Percentiles rank a stretch among this genome's conserved stretches.
Conservation (phyloP, 2,888 invertebrate genomes). For the Trichopria drosophilae region DNA sequence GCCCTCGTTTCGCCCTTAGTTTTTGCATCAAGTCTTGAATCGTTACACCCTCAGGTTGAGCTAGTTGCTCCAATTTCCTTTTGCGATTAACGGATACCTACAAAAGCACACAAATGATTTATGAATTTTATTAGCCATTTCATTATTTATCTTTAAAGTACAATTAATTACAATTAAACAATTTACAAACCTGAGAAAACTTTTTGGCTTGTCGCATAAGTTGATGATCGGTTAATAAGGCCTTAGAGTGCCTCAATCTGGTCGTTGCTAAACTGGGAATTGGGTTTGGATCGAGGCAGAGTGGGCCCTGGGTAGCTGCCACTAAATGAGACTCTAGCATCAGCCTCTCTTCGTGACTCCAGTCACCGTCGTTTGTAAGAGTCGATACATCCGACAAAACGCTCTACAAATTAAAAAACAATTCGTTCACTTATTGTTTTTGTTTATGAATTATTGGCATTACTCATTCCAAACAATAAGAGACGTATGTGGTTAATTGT, state of each 20-base stretch:
- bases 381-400: slow-evolving; percentile 57
- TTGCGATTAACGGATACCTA: slow-evolving; percentile 81
- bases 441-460: not conserved
- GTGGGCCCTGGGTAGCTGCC: slow-evolving; percentile 80
- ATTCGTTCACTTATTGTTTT: not conserved
- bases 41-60: slow-evolving; percentile 78
- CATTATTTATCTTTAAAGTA: slow-evolving; percentile 10
- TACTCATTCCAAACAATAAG: no score
- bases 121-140: not conserved
- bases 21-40: slow-evolving; percentile 68
- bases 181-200: slow-evolving; percentile 70
- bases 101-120: not conserved
- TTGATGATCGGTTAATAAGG: slow-evolving; percentile 74
- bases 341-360: slow-evolving; percentile 77
- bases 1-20: slow-evolving; percentile 52
- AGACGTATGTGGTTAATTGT: no score
- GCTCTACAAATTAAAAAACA: slow-evolving; percentile 39
- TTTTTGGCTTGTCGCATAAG: slow-evolving; percentile 75
- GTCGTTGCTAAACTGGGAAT: slow-evolving; percentile 77
- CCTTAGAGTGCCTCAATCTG: slow-evolving; percentile 72
- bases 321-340: slow-evolving; percentile 83
- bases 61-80: slow-evolving; percentile 82
- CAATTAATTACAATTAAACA: slow-evolving; percentile 22
- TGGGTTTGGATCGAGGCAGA: slow-evolving; percentile 88
- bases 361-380: slow-evolving; percentile 58